Base-by-base conservation (phyloP, 92 coral and sea anemone genomes). In the Zoanthus sociatus region DNA sequence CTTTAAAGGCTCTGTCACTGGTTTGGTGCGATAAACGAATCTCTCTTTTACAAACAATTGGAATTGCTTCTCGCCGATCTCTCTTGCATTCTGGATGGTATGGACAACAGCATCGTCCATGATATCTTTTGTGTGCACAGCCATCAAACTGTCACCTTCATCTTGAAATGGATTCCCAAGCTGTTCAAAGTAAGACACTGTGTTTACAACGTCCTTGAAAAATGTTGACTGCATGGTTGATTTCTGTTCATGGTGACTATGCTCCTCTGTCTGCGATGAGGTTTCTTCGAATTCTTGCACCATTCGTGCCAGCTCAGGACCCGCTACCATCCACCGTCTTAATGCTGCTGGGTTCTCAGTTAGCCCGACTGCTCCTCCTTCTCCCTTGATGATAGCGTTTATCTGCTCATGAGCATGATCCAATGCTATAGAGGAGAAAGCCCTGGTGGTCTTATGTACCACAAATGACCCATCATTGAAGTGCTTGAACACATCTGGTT, bases 1-100 rank as follows among this genome's bases (percentile, higher is more conserved):
- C 87, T 89, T 78, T 21, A 92, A 18, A 30, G 94, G 92, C 17
- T 89, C 78, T 79, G 90, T 83, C 30, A 92, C 90, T 58, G 93
- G 84, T 76, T 20, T 88, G 55, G 37, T 82, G 6, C 51, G 76
- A 66, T 78, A 66, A 11, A 53, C 18, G 31, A 87, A 87, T 66
- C 86, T 20, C 32, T 87, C 90, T 78, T 87, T 56, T 15, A 77
- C 64, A 61, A 78, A 87, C n/a, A 31, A 1, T 30, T 60, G 76
- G 53, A 87, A 78, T 67, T 87, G 90, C 4, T 78, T 58, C 37
- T 60, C 64, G 26, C 89, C 87, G 16, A 31, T 63, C 76, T 63
- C 69, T 7, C 31, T 42, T 18, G 73, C 92, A 83, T 84, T 71
- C 71, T 20, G 16, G 32, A 84, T 66, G 18, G 67, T 71, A 44